Base-by-base conservation (phyloP, 2,797 vertebrate genomes). In the Chaetophractus vellerosus region DNA sequence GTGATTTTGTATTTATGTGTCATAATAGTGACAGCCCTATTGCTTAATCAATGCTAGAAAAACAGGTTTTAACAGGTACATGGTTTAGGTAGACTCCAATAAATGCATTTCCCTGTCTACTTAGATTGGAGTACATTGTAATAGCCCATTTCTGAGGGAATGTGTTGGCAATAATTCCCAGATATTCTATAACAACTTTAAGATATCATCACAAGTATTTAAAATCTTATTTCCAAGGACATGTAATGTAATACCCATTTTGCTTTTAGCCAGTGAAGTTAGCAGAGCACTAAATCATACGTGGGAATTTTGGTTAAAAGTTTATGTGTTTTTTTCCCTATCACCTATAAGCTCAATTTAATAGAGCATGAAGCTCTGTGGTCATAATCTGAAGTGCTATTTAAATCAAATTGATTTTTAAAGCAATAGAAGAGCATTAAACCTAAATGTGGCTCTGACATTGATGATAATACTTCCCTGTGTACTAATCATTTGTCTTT, bases 401-500 rank as follows among this genome's bases (percentile, higher is more conserved):
- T 94, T 91, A 85, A 78, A 93, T 94, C 31, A 95, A 95, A 84
- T 88, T 1, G 21, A 86, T 16, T 85, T 23, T 80, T 88, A 89
- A 78, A 64, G 0, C 76, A 93, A 19, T 87, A 74, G 69, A 91
- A 95, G n/a, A 96, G 23, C 36, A 80, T 66, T 95, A 96, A 96
- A 75, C 8, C 10, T 92, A 23, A 72, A 69, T 76, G 15, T 74
- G 52, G 81, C 36, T 86, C 61, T 91, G 63, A 24, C 66, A 41
- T 45, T 87, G 38, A 66, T 87, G 66, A 71, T 84, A 81, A 93
- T 76, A 24, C 61, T 52, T 91, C 0, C 45, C 84, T 94, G 50
- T 75, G 19, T 9, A 31, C 89, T 95, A 1, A 36, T 92, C 71
- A 97, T 97, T 96, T 74, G 1, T 50, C 21, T 95, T 96, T 97